Evolutionary conservation across 2,113 vertebrate species (phyloP).

Genomic region (Dasyurus viverrinus): DNA sequence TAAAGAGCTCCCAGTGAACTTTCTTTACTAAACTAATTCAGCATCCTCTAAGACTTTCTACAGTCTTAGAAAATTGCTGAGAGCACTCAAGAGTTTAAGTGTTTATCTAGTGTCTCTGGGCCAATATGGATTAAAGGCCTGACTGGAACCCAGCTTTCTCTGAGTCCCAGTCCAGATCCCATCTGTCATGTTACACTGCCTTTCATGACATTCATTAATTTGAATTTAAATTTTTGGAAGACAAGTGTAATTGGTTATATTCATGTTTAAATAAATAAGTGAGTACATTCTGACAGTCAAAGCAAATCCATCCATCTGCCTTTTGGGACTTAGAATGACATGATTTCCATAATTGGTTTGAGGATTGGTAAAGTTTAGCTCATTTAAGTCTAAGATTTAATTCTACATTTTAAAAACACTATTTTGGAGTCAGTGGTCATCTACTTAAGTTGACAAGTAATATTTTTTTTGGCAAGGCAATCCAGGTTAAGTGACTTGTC

Average conservation of each 20-base stretch:
- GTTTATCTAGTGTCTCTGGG: background rate
- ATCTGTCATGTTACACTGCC: background rate
- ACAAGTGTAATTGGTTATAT: background rate
- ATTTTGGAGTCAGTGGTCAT: background rate
- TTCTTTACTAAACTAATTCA: background rate
- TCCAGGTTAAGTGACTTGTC: too few species aligned
- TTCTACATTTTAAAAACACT: background rate
- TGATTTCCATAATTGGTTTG: background rate
- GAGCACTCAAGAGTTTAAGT: background rate
- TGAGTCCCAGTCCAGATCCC: background rate
- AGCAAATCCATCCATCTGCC: background rate
- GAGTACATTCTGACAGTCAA: background rate
- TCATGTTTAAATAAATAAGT: background rate
- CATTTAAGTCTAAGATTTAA: background rate
- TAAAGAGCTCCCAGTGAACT: background rate
- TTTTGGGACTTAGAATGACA: background rate
- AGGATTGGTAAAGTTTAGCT: background rate
- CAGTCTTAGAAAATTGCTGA: background rate
- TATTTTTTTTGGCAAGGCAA: too few species aligned
- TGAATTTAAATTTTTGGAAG: background rate
- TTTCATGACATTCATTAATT: background rate
- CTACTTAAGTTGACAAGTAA: background rate
- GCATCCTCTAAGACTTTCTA: background rate
- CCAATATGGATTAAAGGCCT: background rate
- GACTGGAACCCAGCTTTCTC: background rate